Conservation (phyloP, 2,888 invertebrate species). For the Epirrhoe tristata region DNA sequence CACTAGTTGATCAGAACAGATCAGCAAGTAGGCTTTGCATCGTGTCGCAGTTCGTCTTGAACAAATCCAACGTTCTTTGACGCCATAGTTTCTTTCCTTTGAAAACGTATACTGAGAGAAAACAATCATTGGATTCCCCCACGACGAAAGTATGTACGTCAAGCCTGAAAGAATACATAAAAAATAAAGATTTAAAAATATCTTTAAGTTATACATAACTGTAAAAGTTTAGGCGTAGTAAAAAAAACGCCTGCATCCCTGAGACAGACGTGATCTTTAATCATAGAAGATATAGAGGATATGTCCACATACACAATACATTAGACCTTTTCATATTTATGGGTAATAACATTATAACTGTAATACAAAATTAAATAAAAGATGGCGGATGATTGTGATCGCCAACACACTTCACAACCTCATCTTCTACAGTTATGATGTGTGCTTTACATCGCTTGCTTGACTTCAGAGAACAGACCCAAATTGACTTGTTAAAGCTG, state of each 20-base stretch:
- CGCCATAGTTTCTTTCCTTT: not conserved
- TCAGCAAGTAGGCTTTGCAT: constrained; percentile 10
- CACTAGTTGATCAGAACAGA: not conserved
- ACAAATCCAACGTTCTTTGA: constrained; percentile 8
- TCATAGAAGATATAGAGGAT: too few species aligned
- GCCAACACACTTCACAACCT: constrained; percentile 3
- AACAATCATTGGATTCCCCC: constrained; percentile 8
- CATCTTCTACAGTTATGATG: constrained; percentile 4
- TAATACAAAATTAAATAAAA: not conserved
- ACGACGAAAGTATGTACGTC: not conserved
- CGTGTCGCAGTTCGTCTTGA: not conserved
- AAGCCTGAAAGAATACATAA: not conserved
- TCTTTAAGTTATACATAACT: too few species aligned
- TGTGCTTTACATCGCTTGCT: constrained; percentile 13
- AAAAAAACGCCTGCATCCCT: too few species aligned
- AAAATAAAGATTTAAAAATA: not conserved
- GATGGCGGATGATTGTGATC: constrained; percentile 12
- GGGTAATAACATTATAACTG: too few species aligned
- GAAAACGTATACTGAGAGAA: constrained; percentile 7
- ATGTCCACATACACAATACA: too few species aligned
- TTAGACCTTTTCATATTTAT: too few species aligned
- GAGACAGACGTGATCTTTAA: too few species aligned
- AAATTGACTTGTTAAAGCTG: not conserved
- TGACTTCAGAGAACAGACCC: constrained; percentile 15
- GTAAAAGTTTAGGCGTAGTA: too few species aligned